Evolutionary conservation across 1,140 invertebrate species (phyloP), one percentile per base, ranked within the genome.

Genomic region (Thaumatotibia leucotreta): DNA sequence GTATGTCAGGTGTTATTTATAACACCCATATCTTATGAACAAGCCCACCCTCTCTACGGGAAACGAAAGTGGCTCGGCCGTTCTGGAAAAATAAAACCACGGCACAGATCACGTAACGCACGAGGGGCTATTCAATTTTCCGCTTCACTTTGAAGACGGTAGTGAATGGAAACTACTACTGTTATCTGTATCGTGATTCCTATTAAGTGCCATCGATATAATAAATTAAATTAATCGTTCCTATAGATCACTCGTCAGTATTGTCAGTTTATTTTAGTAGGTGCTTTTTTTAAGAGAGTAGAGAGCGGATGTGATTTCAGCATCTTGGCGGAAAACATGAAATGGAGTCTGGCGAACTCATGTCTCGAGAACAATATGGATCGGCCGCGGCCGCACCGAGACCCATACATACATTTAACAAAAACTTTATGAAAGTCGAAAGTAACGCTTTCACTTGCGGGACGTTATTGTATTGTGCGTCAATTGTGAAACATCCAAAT

Each of bases 401-500:
- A 73, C 65, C 79, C 81, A 86, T 86, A 84, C 85, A 87, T 77
- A 86, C 73, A 76, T 76, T 83, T 74, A 79, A 88, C 84, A 90
- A 90, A 90, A 89, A 88, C 83, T 79, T 79, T 86, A 89, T 82
- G 87, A 87, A 88, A 88, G 87, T 88, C 79, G 88, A 90, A 87
- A 90, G 88, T 84, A 75, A 78, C 77, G 84, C 88, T 90, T 90
- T 90, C 88, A 89, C 88, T 90, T 80, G 83, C 79, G 78, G 78
- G 65, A 45, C 82, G 72, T 75, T 76, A 82, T 84, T 81, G 87
- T 86, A 80, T 77, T 81, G 75, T 79, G 70, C 65, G 64, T 72
- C 72, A 69, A 65, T 52, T 77, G 77, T 77, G 71, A 71, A 72
- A 79, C 74, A 83, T 74, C 63, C 33, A 65, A 54, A 71, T 68